A percentile compares a stretch with the other conserved stretches of the same genome.
Evolutionary conservation across 2,113 vertebrate genomes (phyloP).

Genomic region (Ictalurus punctatus): DNA sequence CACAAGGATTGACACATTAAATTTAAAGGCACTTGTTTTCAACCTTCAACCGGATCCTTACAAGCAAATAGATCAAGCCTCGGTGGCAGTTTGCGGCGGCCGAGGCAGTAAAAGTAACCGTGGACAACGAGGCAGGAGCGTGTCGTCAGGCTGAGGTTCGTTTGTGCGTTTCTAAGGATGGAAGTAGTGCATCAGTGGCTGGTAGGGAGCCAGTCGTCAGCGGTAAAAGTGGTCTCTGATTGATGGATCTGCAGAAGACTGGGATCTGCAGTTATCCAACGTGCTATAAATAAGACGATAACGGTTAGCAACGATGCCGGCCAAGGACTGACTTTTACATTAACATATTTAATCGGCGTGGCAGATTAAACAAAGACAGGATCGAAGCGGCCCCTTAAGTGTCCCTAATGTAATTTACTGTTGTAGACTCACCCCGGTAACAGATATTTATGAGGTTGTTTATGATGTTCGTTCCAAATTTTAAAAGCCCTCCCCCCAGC

Average conservation of each 20-base stretch:
- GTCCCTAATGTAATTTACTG: constrained; percentile 64
- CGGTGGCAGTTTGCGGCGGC: constrained; percentile 27
- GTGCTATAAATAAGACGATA: constrained; percentile 67
- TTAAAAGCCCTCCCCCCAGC: constrained; percentile 45
- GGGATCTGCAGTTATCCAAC: constrained; percentile 58
- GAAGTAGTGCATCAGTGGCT: constrained; percentile 61
- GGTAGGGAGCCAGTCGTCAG: constrained; percentile 64
- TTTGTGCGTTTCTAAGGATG: constrained; percentile 59
- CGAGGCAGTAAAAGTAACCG: constrained; percentile 46
- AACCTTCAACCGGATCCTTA: constrained; percentile 17
- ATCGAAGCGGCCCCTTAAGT: constrained; percentile 53
- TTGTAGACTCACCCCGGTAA: constrained; percentile 48
- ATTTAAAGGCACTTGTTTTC: constrained; percentile 31
- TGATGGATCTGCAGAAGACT: constrained; percentile 55
- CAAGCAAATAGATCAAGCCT: constrained; percentile 33
- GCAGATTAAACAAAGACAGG: constrained; percentile 65
- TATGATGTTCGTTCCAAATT: constrained; percentile 62
- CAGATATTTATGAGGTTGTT: constrained; percentile 67
- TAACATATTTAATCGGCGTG: constrained; percentile 76
- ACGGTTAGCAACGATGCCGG: constrained; percentile 51
- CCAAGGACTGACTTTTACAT: constrained; percentile 57
- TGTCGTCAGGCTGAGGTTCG: constrained; percentile 37
- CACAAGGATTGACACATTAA: not conserved
- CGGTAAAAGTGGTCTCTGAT: constrained; percentile 59
- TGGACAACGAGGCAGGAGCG: constrained; percentile 45